phyloP scores from a whole-genome alignment of 2,113 vertebrate species.

The Entomyzon cyanotis region DNA sequence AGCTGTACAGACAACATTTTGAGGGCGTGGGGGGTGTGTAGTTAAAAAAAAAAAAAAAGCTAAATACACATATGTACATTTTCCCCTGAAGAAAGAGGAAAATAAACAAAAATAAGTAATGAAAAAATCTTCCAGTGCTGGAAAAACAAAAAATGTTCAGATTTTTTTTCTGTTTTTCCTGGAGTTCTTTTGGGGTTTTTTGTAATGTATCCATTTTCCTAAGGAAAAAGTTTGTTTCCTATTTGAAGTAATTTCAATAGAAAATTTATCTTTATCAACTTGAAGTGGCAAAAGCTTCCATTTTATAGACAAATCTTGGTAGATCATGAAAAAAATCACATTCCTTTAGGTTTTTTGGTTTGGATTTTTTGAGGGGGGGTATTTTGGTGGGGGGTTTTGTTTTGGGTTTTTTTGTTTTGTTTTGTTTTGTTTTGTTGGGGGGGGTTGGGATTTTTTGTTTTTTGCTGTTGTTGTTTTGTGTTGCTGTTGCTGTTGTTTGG shows the following conservation, averaged over 20 bases:
- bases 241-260: not conserved
- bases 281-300: not conserved
- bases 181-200: not conserved
- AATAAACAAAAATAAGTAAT: not conserved
- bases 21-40: accelerated
- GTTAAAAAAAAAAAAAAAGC: not conserved
- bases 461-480: too few species aligned
- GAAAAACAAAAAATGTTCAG: not conserved
- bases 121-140: not conserved
- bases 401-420: not conserved
- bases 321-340: not conserved
- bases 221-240: not conserved
- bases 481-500: too few species aligned
- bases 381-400: not conserved
- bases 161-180: not conserved
- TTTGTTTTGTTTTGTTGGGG: too few species aligned
- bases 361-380: too few species aligned
- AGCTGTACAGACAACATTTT: not conserved
- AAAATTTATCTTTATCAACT: not conserved
- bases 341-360: too few species aligned
- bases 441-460: too few species aligned
- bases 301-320: not conserved
- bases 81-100: not conserved
- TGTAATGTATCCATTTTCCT: not conserved
- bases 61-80: not conserved